Percentiles rank a stretch among this genome's conserved stretches.
Evolutionary conservation across 2,797 vertebrate genomes (phyloP).

Genomic region (Oophaga sylvatica): DNA sequence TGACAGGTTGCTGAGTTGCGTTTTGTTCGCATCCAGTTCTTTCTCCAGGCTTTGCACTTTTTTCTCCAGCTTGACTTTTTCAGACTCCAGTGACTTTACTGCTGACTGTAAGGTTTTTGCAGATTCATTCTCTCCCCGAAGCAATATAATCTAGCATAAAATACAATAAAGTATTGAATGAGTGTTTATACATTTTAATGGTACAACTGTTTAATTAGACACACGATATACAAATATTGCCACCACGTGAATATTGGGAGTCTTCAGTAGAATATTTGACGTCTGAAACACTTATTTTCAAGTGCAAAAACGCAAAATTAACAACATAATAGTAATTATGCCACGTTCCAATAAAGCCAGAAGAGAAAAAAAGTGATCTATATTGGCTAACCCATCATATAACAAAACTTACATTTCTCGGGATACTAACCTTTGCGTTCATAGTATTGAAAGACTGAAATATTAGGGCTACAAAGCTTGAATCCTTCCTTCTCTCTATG

Average conservation of each 20-base stretch:
- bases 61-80: constrained; percentile 88
- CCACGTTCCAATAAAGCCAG: not conserved
- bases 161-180: not conserved
- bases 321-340: not conserved
- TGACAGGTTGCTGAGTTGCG: constrained; percentile 68
- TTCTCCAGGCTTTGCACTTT: constrained; percentile 87
- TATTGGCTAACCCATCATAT: not conserved
- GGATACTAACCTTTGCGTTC: constrained; percentile 35
- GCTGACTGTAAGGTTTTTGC: constrained; percentile 87
- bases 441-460: not conserved
- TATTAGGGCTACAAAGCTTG: not conserved
- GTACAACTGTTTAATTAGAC: not conserved
- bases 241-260: not conserved
- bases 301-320: not conserved
- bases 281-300: too few relatives aligned
- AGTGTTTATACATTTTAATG: not conserved
- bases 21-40: constrained; percentile 81
- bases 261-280: not conserved
- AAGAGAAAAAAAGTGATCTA: not conserved
- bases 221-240: not conserved
- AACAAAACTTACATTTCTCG: not conserved
- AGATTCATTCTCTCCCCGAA: constrained; percentile 87
- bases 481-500: not conserved
- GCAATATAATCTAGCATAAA: constrained; percentile 78
- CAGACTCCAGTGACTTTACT: constrained; percentile 87